Percentiles rank a stretch among this genome's conserved stretches.
Evolutionary conservation across 53 echinoderm and acorn worm species (phyloP).

Genomic region (Stichopus horrens): DNA sequence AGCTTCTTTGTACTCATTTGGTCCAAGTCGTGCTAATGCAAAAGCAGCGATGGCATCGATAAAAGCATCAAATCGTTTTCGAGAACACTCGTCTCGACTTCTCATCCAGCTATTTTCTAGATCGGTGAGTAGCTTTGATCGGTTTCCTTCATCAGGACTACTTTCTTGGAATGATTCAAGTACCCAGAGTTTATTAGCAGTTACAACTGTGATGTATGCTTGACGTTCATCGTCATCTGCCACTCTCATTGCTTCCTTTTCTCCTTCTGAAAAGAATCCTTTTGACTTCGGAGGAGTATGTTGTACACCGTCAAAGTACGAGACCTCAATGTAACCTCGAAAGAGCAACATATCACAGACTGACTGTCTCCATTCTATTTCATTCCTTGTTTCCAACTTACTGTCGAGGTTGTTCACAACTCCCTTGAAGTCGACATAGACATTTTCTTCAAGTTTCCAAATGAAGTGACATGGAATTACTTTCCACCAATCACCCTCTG

Average conservation of each 20-base stretch:
- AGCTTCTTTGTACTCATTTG: neutral
- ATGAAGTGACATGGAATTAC: constrained; percentile 8
- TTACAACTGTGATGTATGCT: too few relatives aligned
- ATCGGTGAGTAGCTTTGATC: neutral
- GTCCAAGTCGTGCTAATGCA: constrained; percentile 14
- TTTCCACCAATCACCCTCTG: constrained; percentile 4
- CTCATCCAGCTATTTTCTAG: neutral
- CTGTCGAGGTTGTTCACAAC: constrained; percentile 30
- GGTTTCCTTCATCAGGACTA: neutral
- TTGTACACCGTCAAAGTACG: constrained; percentile 12
- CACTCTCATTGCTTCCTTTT: constrained; percentile 9
- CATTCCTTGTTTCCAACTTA: constrained; percentile 24
- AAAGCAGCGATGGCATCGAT: neutral
- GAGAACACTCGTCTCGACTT: neutral
- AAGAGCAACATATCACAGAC: constrained; percentile 8
- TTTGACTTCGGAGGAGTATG: neutral
- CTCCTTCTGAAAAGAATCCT: constrained; percentile 6
- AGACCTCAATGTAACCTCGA: constrained; percentile 36
- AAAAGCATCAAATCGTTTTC: neutral
- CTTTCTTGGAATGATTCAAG: neutral
- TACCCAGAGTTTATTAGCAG: constrained; percentile 27
- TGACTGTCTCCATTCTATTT: neutral
- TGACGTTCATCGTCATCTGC: neutral
- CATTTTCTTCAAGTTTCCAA: constrained; percentile 34
- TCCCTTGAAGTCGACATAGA: neutral